Conservation (phyloP, 2,888 invertebrate species). For the Caenorhabditis zanzibari region DNA sequence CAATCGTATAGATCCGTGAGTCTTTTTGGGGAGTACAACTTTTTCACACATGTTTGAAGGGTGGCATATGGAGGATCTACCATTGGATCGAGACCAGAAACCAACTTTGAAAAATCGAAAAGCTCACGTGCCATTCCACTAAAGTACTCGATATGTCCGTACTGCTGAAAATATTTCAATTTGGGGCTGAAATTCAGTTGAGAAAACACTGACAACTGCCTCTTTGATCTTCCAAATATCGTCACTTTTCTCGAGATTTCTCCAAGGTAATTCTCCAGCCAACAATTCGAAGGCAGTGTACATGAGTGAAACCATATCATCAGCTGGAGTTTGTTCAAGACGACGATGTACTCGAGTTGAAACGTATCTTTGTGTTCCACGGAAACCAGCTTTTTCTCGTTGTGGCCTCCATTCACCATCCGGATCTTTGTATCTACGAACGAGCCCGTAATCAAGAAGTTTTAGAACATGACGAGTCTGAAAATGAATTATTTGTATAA, state of each 20-base stretch:
- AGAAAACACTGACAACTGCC: constrained; percentile 57
- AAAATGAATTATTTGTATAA: constrained; percentile 8
- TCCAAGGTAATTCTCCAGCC: constrained; percentile 64
- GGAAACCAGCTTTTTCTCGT: constrained; percentile 70
- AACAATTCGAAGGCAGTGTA: constrained; percentile 64
- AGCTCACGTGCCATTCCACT: constrained; percentile 13
- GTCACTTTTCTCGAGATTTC: constrained; percentile 58
- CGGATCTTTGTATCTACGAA: constrained; percentile 69
- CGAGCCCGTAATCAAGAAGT: constrained; percentile 76
- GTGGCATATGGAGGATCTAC: constrained; percentile 52
- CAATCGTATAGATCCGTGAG: constrained; percentile 63
- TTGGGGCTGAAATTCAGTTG: background rate
- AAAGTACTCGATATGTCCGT: constrained; percentile 32
- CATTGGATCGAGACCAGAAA: constrained; percentile 46
- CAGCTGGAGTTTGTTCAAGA: constrained; percentile 67
- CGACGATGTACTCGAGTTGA: constrained; percentile 72
- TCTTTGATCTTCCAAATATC: constrained; percentile 72
- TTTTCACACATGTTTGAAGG: constrained; percentile 49
- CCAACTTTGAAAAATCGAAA: constrained; percentile 38
- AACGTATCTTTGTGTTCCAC: constrained; percentile 78
- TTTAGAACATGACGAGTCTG: constrained; percentile 71
- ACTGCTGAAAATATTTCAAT: constrained; percentile 36
- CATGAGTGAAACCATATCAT: constrained; percentile 72
- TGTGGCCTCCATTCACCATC: constrained; percentile 67
- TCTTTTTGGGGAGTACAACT: constrained; percentile 45